phyloP scores from a whole-genome alignment of 2,888 invertebrate genomes.

The Terebella lapidaria region DNA sequence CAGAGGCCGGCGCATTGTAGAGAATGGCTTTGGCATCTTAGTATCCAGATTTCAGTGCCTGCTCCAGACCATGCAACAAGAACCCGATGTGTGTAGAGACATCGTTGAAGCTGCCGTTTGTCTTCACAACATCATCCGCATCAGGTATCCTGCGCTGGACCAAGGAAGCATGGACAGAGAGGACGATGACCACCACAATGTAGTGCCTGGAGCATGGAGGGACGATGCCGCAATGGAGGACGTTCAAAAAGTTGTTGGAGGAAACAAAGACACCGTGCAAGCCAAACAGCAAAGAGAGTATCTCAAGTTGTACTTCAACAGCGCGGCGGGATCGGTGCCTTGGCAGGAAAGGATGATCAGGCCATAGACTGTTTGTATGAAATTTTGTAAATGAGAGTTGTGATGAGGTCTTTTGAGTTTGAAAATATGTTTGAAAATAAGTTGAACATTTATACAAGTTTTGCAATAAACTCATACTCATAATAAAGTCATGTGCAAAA shows the following conservation, averaged over 20 bases:
- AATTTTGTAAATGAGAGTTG: no score
- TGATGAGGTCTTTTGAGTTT: no score
- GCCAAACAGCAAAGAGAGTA: constrained; percentile 24
- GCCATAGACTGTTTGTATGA: no score
- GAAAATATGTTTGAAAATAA: no score
- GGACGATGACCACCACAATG: constrained; percentile 22
- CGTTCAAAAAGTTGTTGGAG: constrained; percentile 13
- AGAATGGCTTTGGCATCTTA: no score
- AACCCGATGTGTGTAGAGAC: constrained; percentile 16
- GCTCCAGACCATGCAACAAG: no score
- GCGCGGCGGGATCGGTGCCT: constrained; percentile 22
- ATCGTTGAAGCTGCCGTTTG: constrained; percentile 20
- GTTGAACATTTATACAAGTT: no score
- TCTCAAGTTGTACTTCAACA: constrained; percentile 20
- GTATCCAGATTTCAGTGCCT: no score
- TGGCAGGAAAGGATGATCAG: constrained; percentile 26
- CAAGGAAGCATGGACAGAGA: constrained; percentile 21
- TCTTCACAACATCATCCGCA: constrained; percentile 25
- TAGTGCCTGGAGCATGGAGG: constrained; percentile 26
- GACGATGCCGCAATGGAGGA: constrained; percentile 20
- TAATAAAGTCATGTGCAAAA: no score
- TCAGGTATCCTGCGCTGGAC: constrained; percentile 19
- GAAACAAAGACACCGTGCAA: constrained; percentile 18
- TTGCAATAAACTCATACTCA: no score
- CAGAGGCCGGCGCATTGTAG: no score